Evolutionary conservation across 2,113 vertebrate species (phyloP), one percentile per base, ranked within the genome.

Genomic region (Galemys pyrenaicus): DNA sequence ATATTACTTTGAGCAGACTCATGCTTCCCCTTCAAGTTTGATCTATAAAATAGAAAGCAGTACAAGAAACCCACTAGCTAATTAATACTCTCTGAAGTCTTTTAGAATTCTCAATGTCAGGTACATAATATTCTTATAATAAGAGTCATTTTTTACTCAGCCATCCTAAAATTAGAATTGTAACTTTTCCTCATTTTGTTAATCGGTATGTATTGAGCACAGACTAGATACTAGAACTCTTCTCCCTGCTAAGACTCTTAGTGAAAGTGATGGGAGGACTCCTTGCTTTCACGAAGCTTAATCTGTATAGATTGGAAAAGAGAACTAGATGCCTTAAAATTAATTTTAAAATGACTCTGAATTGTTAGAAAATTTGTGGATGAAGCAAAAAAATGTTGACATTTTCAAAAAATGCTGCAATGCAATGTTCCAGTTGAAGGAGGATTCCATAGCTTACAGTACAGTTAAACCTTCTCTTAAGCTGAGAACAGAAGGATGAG

Each of bases 121-220:
- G 32, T 46, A 49, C 2, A 89, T 2, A 80, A n/a, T 75, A 58
- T 65, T 65, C 24, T 91, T 79, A 51, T 44, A 67, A 58, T 84
- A 82, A 67, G 51, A 89, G 35, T 44, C 15, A 80, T 44, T 85
- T 94, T 79, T 80, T 30, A 94, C 17, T 77, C 64, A 92, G n/a
- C 65, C 2, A n/a, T 82, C 37, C 19, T 81, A 13, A 71, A 75
- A 75, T 65, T 60, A 41, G 7, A 44, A 24, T 7, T 56, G 4
- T 46, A 58, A 15, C 20, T 75, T 89, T 70, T 51, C 41, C 37
- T 51, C 11, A 35, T 65, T 82, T 64, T 20, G 49, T 78, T 24
- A 86, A 19, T 30, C 4, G 15, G 13, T 71, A 10, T 10, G 17
- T 30, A 19, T 65, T 86, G 19, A 64, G 6, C 30, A 22, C 9